Percentiles rank a stretch among this genome's conserved stretches.
Evolutionary conservation across 1,140 invertebrate species (phyloP).

Genomic region (Eupristina koningsbergeri): DNA sequence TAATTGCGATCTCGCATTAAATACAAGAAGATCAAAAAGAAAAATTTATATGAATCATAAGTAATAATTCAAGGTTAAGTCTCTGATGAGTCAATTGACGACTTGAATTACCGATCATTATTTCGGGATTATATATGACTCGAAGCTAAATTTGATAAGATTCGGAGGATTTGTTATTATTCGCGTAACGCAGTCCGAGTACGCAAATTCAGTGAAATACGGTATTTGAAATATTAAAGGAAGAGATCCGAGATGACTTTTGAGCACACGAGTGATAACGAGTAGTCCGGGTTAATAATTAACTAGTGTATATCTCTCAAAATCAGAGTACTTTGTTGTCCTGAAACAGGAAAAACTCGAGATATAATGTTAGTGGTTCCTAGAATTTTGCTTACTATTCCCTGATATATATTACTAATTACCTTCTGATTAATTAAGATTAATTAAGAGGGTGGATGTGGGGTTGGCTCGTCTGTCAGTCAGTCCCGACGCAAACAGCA

Average conservation of each 20-base stretch:
- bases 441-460: conserved; percentile 39
- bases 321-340: conserved; percentile 41
- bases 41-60: background rate
- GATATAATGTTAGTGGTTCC: no score
- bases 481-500: no score
- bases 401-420: conserved; percentile 46
- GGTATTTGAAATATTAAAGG: background rate
- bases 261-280: background rate
- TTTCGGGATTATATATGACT: background rate
- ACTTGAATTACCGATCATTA: background rate
- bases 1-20: no score
- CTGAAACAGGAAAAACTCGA: no score
- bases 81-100: background rate
- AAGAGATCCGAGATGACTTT: background rate
- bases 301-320: conserved; percentile 20
- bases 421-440: conserved; percentile 24
- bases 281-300: background rate
- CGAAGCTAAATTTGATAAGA: background rate
- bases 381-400: no score
- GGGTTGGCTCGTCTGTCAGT: background rate
- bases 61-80: background rate
- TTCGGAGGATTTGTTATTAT: background rate
- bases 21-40: no score
- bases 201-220: background rate
- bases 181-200: background rate